phyloP scores from a whole-genome alignment of 2,113 vertebrate genomes.

The Aix galericulata region DNA sequence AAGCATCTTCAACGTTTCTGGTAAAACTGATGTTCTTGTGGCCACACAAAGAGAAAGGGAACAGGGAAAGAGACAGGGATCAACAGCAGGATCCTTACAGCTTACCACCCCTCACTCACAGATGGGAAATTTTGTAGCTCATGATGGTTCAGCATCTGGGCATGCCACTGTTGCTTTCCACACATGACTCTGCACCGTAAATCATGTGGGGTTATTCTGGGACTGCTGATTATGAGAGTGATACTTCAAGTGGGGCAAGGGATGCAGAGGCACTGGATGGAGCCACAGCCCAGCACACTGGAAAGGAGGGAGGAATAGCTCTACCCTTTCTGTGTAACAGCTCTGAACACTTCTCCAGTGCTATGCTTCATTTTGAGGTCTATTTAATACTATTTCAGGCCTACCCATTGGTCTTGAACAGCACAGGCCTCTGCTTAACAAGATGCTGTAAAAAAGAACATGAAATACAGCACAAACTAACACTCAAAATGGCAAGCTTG shows the following conservation, averaged over 20 bases:
- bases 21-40: background rate
- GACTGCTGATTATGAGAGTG: background rate
- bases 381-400: background rate
- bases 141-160: fast-evolving
- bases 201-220: fast-evolving
- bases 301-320: background rate
- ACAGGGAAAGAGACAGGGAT: background rate
- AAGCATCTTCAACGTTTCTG: background rate
- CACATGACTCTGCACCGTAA: background rate
- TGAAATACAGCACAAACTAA: background rate
- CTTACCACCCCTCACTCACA: background rate
- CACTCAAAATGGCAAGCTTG: background rate
- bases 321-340: background rate
- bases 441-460: background rate
- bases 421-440: background rate
- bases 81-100: fast-evolving
- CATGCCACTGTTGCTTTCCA: background rate
- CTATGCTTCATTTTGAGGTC: background rate
- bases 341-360: background rate
- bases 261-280: background rate
- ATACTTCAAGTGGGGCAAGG: background rate
- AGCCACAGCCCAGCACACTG: background rate
- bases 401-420: background rate
- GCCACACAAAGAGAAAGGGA: too few species aligned
- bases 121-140: background rate